phyloP scores from a whole-genome alignment of 53 echinoderm and acorn worm species.

The Pentamera pediparva region DNA sequence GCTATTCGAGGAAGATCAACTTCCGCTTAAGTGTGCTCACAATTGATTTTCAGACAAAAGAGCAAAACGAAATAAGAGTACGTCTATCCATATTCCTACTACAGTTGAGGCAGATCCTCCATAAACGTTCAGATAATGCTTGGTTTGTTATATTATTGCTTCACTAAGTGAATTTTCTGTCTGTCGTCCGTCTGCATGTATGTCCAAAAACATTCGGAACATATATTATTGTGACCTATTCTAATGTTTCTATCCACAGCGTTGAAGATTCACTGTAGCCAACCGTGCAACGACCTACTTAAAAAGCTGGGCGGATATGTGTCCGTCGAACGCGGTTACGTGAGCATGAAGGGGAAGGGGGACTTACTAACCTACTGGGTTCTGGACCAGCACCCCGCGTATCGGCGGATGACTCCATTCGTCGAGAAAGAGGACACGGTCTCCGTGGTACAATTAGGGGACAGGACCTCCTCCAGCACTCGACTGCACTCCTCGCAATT shows the following conservation, averaged over 20 bases:
- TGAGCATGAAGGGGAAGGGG: conserved; percentile 96
- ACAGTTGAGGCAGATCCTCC: background rate
- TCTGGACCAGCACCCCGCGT: conserved; percentile 58
- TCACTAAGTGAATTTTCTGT: too few species aligned
- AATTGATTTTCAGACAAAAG: background rate
- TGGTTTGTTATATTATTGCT: too few species aligned
- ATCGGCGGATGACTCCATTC: conserved; percentile 20
- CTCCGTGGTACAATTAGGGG: too few species aligned
- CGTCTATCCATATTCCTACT: background rate
- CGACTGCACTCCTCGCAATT: too few species aligned
- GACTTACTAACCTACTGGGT: conserved; percentile 92
- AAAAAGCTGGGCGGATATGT: conserved; percentile 60
- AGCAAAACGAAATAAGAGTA: background rate
- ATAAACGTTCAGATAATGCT: too few species aligned
- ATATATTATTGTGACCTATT: background rate
- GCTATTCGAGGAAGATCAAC: too few species aligned
- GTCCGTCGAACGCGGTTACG: conserved; percentile 63
- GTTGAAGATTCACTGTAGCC: conserved; percentile 88
- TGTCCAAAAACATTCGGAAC: background rate
- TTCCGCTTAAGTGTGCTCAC: too few species aligned
- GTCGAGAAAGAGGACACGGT: conserved; percentile 2
- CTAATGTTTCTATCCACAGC: conserved; percentile 39
- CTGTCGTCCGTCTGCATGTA: too few species aligned
- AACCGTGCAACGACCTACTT: conserved; percentile 53
- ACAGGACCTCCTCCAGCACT: too few species aligned